Evolutionary conservation across 2,888 invertebrate genomes (phyloP).

Genomic region (Lasioglossum morio): DNA sequence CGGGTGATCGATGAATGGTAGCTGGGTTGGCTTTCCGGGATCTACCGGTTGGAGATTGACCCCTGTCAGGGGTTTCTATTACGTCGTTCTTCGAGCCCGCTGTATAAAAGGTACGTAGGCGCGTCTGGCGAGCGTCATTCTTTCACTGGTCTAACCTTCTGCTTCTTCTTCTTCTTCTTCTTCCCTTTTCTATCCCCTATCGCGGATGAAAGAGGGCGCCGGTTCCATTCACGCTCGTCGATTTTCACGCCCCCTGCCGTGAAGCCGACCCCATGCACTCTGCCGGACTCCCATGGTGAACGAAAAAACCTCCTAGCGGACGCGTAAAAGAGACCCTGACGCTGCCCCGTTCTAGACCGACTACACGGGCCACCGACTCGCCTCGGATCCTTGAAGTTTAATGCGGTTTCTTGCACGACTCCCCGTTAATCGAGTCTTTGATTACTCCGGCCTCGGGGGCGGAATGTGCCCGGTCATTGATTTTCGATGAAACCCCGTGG

Average conservation of each 20-base stretch:
- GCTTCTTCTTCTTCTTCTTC: slow-evolving; percentile 12
- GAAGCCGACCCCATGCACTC: slow-evolving; percentile 2
- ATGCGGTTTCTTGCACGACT: slow-evolving; percentile 32
- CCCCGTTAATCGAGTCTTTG: slow-evolving; percentile 37
- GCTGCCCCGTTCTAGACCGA: neutral
- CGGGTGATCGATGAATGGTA: slow-evolving; percentile 74
- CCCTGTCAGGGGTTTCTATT: slow-evolving; percentile 80
- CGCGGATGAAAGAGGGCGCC: slow-evolving; percentile 33
- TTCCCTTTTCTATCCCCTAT: neutral
- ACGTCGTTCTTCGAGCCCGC: slow-evolving; percentile 70
- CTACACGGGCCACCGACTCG: neutral
- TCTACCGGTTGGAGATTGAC: slow-evolving; percentile 78
- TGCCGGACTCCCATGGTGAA: neutral
- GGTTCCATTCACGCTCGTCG: slow-evolving; percentile 58
- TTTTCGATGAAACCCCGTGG: slow-evolving; percentile 31
- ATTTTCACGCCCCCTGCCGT: slow-evolving; percentile 56
- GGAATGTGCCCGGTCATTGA: slow-evolving; percentile 23
- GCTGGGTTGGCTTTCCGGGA: slow-evolving; percentile 73
- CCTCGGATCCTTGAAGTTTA: slow-evolving; percentile 25
- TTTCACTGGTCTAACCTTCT: neutral
- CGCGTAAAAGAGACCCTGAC: neutral
- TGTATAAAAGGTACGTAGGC: slow-evolving; percentile 47
- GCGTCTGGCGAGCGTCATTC: slow-evolving; percentile 39
- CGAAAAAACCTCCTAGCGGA: neutral
- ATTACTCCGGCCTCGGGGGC: slow-evolving; percentile 15